Conservation (phyloP, 2,797 vertebrate species). For the Tangara arthus region DNA sequence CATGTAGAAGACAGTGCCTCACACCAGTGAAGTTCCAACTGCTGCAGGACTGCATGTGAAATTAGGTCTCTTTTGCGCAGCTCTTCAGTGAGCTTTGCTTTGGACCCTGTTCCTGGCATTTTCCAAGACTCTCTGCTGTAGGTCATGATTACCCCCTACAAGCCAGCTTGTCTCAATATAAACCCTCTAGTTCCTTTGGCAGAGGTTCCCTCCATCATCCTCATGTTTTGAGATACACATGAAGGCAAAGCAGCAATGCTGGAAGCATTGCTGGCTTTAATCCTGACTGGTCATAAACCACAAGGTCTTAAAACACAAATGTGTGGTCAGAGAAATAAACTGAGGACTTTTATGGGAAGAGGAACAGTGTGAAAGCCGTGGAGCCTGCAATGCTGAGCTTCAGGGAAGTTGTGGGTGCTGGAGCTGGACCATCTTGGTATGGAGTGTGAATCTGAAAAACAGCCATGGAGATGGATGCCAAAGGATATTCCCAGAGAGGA, state of each 20-base stretch:
- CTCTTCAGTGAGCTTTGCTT: not conserved
- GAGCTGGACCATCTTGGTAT: not conserved
- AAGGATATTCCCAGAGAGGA: not conserved
- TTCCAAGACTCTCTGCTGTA: not conserved
- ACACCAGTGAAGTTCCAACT: not conserved
- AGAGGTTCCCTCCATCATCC: not conserved
- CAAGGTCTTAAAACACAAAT: not conserved
- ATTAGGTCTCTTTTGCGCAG: not conserved
- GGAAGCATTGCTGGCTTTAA: not conserved
- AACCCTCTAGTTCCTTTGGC: not conserved
- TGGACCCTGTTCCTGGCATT: not conserved
- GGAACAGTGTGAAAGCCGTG: not conserved
- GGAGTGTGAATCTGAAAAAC: not conserved
- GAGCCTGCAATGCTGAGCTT: not conserved
- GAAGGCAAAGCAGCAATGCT: not conserved
- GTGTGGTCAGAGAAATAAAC: not conserved
- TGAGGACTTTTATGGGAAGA: not conserved
- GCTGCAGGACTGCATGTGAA: not conserved
- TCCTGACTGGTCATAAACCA: not conserved
- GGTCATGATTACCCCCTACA: not conserved
- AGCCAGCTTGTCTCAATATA: not conserved
- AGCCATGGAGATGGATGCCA: not conserved
- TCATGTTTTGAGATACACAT: not conserved
- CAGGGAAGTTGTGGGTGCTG: fast-evolving
- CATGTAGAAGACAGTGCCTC: not conserved